Conservation (phyloP, 1,140 invertebrate species). For the Bombus balteatus region DNA sequence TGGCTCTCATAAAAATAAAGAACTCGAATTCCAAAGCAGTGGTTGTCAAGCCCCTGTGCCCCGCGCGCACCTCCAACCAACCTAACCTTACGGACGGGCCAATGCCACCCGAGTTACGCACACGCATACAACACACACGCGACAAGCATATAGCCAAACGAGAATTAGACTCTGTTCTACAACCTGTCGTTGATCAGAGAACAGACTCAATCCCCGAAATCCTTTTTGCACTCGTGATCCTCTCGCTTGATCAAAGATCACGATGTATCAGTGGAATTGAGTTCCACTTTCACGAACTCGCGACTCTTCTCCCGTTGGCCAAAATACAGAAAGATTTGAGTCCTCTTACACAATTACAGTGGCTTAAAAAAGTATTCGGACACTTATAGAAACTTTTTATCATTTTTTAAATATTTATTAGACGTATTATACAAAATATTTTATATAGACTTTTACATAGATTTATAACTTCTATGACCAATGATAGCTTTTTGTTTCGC, state of each 20-base stretch:
- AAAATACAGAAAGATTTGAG: slow-evolving; percentile 3
- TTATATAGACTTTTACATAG: background rate
- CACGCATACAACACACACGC: too few relatives aligned
- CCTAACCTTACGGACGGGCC: slow-evolving; percentile 44
- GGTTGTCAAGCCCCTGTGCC: slow-evolving; percentile 67
- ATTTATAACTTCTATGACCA: background rate
- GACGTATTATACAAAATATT: background rate
- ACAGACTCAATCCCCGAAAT: slow-evolving; percentile 1
- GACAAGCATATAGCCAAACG: background rate
- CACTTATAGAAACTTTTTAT: background rate
- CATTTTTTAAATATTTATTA: background rate
- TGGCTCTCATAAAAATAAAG: slow-evolving; percentile 76
- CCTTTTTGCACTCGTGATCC: background rate
- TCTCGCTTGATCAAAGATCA: background rate
- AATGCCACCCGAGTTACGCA: slow-evolving; percentile 48
- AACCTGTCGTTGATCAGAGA: slow-evolving; percentile 13
- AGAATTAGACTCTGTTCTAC: slow-evolving; percentile 40
- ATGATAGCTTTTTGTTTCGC: background rate
- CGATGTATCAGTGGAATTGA: background rate
- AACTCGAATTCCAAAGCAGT: slow-evolving; percentile 77
- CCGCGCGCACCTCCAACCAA: background rate
- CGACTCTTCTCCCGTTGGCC: background rate
- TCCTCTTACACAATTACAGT: background rate
- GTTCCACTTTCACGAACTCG: slow-evolving; percentile 7
- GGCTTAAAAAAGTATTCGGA: background rate